Evolutionary conservation across 2,113 vertebrate genomes (phyloP).

Genomic region (Accipiter virgatus): DNA sequence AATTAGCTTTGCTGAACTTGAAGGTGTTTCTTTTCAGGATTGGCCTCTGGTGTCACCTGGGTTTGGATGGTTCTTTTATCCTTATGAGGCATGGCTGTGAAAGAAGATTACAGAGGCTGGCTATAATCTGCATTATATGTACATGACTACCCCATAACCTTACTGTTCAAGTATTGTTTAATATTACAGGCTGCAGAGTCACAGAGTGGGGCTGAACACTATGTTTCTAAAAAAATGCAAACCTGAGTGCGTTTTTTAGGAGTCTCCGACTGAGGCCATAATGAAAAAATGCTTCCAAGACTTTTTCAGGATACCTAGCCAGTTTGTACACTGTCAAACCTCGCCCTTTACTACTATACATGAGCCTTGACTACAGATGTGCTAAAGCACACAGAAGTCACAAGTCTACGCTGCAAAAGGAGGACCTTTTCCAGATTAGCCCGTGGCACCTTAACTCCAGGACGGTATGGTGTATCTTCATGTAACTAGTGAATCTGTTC

Average conservation of each 20-base stretch:
- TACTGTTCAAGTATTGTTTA: background rate
- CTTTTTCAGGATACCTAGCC: no score
- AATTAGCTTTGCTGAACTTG: background rate
- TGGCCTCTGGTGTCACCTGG: background rate
- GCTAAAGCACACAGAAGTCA: background rate
- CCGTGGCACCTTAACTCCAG: background rate
- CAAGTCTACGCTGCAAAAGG: background rate
- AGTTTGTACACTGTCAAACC: fast-evolving
- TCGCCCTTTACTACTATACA: fast-evolving
- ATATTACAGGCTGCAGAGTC: no score
- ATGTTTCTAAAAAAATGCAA: fast-evolving
- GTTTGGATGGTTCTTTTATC: background rate
- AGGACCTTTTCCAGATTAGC: no score
- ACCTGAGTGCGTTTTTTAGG: no score
- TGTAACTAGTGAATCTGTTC: no score
- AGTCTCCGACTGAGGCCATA: background rate
- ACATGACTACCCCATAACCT: no score
- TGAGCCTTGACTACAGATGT: background rate
- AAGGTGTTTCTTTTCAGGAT: background rate
- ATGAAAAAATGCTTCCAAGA: background rate
- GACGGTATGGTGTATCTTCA: fast-evolving
- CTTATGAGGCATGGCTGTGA: background rate
- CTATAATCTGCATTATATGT: background rate
- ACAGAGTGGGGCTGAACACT: background rate
- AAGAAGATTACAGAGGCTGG: background rate